Evolutionary conservation across 2,797 vertebrate species (phyloP), one percentile per base, ranked within the genome.

Genomic region (Naso thynnoides): DNA sequence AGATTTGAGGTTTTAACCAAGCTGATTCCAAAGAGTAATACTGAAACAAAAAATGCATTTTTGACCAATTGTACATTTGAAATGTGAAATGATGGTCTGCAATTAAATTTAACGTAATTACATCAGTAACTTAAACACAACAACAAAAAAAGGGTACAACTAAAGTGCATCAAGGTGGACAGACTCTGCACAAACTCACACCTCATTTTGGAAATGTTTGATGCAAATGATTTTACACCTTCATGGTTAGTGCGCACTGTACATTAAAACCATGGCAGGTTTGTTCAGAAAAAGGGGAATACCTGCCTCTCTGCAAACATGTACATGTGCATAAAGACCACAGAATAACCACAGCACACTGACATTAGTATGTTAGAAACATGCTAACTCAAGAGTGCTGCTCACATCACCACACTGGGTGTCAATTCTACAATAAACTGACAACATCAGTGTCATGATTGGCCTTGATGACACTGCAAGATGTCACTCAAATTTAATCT

Each of bases 1-100:
- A 66, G 53, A 81, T 70, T 80, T 87, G 78, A 74, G 79, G 82
- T 88, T 92, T 74, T 52, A 75, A 85, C 31, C n/a, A 66, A 10
- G 73, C 63, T 66, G 39, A 73, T 82, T 60, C 44, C 27, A 55
- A 48, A 78, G 24, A 80, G 68, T 6, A 64, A 52, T 6, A 57
- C 24, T 36, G 29, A 65, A 68, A 74, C 11, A 39, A 82, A 69
- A 68, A 53, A 59, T 5, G 61, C 15, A 3, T 36, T 8, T 36
- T 39, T 36, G 21, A 60, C 15, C 39, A 27, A 53, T 6, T 63
- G n/a, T 29, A 47, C 18, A 24, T 49, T 21, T 29, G 0, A 72
- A 64, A 42, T 38, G 47, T 26, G 60, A 56, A 58, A 55, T 8
- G 1, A 57, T 3, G 26, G 49, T 49, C 50, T 53, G 36, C 16